Evolutionary conservation across 2,797 vertebrate species (phyloP).

Genomic region (Spatula clypeata): DNA sequence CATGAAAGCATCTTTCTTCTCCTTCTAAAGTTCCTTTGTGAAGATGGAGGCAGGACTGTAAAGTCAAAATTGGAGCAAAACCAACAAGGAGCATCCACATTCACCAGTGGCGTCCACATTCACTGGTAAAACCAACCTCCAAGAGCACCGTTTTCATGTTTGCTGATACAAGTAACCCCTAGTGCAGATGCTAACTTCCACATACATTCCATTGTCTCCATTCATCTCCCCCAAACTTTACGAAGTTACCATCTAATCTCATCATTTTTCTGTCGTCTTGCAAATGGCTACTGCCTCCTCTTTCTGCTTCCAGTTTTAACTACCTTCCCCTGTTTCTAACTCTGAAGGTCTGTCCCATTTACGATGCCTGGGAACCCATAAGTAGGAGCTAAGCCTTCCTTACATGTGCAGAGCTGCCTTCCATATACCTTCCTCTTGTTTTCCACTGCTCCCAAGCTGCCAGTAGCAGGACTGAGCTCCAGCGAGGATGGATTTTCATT

Average conservation of each 20-base stretch:
- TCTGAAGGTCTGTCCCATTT: background rate
- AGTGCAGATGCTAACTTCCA: background rate
- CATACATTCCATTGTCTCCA: background rate
- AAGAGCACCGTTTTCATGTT: background rate
- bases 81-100: background rate
- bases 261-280: background rate
- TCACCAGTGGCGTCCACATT: too few species aligned
- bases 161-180: background rate
- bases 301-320: background rate
- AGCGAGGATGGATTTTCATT: background rate
- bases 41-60: background rate
- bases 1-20: background rate
- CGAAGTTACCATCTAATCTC: background rate
- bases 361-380: background rate
- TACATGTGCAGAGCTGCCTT: rapidly evolving
- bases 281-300: background rate
- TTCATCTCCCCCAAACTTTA: background rate
- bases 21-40: background rate
- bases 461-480: background rate
- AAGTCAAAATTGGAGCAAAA: background rate
- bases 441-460: background rate
- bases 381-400: background rate
- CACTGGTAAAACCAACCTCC: background rate
- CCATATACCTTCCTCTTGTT: background rate
- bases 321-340: background rate